These are phyloP conservation scores for Sterrhoptilus dennistouni DNA, from an alignment of 2,113 vertebrate species.

Conservation along the genomic window DNA sequence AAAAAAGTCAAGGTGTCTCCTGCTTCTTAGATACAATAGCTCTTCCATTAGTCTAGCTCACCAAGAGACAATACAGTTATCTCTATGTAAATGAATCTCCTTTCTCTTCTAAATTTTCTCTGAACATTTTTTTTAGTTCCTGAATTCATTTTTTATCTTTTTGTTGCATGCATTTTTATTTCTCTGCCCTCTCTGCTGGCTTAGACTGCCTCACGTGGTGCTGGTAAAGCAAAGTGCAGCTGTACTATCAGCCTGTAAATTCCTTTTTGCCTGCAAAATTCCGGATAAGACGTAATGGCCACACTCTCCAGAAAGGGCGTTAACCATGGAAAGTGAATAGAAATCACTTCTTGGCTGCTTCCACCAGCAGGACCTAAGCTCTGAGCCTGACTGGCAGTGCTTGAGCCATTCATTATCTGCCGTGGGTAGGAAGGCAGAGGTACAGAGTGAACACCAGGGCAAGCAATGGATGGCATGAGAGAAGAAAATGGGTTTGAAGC, in stretches of 20 bases:
- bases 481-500: background rate
- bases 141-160: background rate
- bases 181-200: background rate
- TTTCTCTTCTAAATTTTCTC: background rate
- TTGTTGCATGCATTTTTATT: background rate
- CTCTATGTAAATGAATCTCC: background rate
- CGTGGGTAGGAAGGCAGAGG: background rate
- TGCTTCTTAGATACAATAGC: background rate
- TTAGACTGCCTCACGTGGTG: background rate
- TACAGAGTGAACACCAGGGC: background rate
- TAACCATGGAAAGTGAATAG: background rate
- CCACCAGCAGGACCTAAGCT: background rate
- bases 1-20: background rate
- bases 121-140: background rate
- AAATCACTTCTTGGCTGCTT: background rate
- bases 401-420: background rate
- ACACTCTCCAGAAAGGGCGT: background rate
- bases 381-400: background rate
- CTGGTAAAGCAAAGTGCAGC: background rate
- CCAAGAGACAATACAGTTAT: background rate
- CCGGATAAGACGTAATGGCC: accelerated
- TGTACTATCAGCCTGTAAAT: background rate
- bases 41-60: background rate
- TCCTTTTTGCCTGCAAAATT: background rate
- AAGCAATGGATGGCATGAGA: background rate